Base-by-base conservation (phyloP, 2,113 vertebrate species). In the Lates calcarifer region DNA sequence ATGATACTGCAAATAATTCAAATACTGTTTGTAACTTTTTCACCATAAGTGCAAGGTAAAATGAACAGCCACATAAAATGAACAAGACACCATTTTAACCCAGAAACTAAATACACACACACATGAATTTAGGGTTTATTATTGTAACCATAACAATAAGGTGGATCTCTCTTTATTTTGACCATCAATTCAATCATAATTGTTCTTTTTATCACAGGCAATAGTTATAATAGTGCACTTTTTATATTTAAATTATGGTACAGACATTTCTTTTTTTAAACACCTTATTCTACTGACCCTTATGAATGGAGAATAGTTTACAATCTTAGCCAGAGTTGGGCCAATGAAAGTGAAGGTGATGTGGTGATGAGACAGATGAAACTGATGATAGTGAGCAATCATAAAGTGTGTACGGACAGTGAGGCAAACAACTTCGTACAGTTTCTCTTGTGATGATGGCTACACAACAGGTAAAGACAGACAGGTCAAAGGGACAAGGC, bases 211-310 rank as follows among this genome's bases (percentile, higher is more conserved):
- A 94, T 94, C 94, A 95, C 94, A 95, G 93, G 94, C 94, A 95
- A 94, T 94, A 94, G 93, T 94, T 94, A 94, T 95, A 94, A 94
- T 94, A 94, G 94, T 94, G 94, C 94, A 94, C 93, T 94, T 94
- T 95, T 94, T 91, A 95, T 94, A 93, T 93, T 94, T 94, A 95
- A 94, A 94, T 93, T 93, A 94, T 94, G 89, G 93, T 95, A 95
- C 94, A 95, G 94, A 95, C 93, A 92, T 94, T 93, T 94, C 87
- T 85, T 90, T 93, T 94, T 93, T 91, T 82, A 82, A 93, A 94
- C 93, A 94, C 92, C 92, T 94, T 94, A 90, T 90, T 95, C 89
- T 94, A 91, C 92, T 94, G 92, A 94, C 92, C 91, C 87, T 91
- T 91, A 93, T 91, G 91, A 88, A 93, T 93, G 88, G 85, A 93